Conservation (phyloP, 2,797 vertebrate species). For the Acipenser ruthenus region DNA sequence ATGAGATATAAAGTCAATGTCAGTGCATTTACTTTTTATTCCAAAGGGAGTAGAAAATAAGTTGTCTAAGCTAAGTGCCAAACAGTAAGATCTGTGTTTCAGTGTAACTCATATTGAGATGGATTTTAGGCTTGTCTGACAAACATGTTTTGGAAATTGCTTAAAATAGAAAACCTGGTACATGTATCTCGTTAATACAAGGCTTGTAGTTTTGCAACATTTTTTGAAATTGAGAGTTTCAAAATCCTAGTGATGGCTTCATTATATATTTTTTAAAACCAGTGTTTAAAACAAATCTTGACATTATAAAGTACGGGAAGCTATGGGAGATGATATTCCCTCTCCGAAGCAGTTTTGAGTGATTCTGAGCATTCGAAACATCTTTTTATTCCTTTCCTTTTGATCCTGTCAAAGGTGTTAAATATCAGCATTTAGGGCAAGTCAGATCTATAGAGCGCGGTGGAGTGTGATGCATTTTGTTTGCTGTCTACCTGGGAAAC, state of each 20-base stretch:
- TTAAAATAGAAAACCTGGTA: background rate
- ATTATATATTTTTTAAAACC: constrained; percentile 51
- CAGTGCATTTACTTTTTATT: constrained; percentile 42
- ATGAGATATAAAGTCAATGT: constrained; percentile 67
- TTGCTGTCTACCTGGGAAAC: constrained; percentile 46
- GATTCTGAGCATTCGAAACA: constrained; percentile 22
- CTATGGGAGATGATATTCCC: constrained; percentile 6
- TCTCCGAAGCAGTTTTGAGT: background rate
- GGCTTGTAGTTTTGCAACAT: no score
- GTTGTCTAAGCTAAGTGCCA: background rate
- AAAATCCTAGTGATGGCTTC: constrained; percentile 45
- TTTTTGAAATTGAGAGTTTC: constrained; percentile 8
- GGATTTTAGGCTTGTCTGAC: background rate
- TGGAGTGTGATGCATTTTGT: constrained; percentile 49
- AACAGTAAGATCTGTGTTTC: background rate
- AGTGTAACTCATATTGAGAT: background rate
- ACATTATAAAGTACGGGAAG: constrained; percentile 28
- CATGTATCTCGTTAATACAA: background rate
- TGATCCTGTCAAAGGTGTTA: constrained; percentile 41
- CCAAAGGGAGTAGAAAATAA: background rate
- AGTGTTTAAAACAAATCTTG: constrained; percentile 41
- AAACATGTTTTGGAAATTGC: background rate
- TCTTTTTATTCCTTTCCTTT: constrained; percentile 16
- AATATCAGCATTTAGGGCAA: constrained; percentile 52
- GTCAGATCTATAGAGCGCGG: constrained; percentile 26